Evolutionary conservation across 2,797 vertebrate genomes (phyloP), one percentile per base, ranked within the genome.

Genomic region (Acanthis flammea): DNA sequence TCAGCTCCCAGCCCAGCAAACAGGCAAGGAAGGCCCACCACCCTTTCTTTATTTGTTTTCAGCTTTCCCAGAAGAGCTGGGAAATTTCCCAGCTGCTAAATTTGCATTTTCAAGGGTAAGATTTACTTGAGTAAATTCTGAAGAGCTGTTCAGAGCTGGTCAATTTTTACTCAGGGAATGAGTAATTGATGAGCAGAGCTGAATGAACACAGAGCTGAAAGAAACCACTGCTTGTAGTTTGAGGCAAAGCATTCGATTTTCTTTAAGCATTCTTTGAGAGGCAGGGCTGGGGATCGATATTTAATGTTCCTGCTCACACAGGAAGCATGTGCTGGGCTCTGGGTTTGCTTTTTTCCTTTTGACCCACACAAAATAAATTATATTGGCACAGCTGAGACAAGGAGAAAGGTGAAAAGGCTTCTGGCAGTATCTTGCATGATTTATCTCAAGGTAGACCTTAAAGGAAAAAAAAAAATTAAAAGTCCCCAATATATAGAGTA

Each of bases 211-310:
- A 10, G 48, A 1, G 6, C 73, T 41, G 54, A 41, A 65, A 72
- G 67, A 57, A 6, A 1, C 27, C 25, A 15, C 14, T 37, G 30
- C 22, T 12, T 48, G 16, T 12, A 44, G 31, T 17, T 39, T 41
- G 58, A 79, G 88, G 54, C 19, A 65, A 83, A 68, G 39, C 25
- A 39, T 55, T 83, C 62, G 47, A 68, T 82, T 85, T 89, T 87
- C 82, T 62, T 78, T 61, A 67, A 75, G 37, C 25, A 37, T 58
- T 72, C 58, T 75, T 82, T 85, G 80, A 90, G 90, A 90, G 74
- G 60, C 68, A 80, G 51, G 25, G 25, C 12, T 51, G n/a, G 24
- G 45, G 79, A 92, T 90, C 73, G 31, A 83, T 88, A 93, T 25
- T 71, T 80, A 67, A 80, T 50, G 48, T 67, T 88, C 63, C 86